Conservation (phyloP, 2,113 vertebrate species). For the Epinephelus lanceolatus region DNA sequence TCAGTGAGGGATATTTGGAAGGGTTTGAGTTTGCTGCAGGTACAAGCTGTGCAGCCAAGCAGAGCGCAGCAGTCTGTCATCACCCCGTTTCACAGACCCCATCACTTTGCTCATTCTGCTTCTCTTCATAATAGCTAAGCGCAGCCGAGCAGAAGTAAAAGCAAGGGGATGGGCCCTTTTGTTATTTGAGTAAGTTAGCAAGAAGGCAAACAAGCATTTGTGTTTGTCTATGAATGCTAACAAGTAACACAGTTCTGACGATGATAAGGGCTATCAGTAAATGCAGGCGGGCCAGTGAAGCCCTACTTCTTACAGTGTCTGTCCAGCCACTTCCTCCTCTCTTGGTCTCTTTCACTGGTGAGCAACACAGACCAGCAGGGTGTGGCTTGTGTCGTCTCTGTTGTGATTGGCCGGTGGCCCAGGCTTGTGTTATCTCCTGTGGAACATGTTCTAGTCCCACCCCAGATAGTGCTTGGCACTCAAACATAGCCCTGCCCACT, state of each 20-base stretch:
- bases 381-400: slow-evolving; percentile 68
- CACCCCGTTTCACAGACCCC: slow-evolving; percentile 44
- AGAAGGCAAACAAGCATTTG: slow-evolving; percentile 40
- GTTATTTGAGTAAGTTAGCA: slow-evolving; percentile 28
- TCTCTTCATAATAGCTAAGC: slow-evolving; percentile 45
- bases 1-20: slow-evolving; percentile 59
- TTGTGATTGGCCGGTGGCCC: slow-evolving; percentile 81
- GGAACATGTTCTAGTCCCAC: slow-evolving; percentile 88
- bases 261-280: slow-evolving; percentile 72
- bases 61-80: slow-evolving; percentile 69
- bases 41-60: slow-evolving; percentile 69
- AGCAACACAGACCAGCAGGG: slow-evolving; percentile 65
- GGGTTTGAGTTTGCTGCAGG: slow-evolving; percentile 65
- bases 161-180: slow-evolving; percentile 14
- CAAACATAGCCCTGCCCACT: slow-evolving; percentile 76
- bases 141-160: slow-evolving; percentile 44
- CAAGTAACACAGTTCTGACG: slow-evolving; percentile 16
- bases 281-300: slow-evolving; percentile 35
- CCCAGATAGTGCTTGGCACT: slow-evolving; percentile 89
- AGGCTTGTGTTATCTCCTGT: slow-evolving; percentile 87
- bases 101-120: slow-evolving; percentile 53
- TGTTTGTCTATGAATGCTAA: slow-evolving; percentile 48
- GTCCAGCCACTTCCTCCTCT: slow-evolving; percentile 64
- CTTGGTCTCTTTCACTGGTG: slow-evolving; percentile 35
- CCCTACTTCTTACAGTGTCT: slow-evolving; percentile 36